A percentile compares a stretch with the other conserved stretches of the same genome.
These are phyloP conservation scores for Trachurus trachurus DNA, from an alignment of 2,797 vertebrate species.

Conservation along the genomic window DNA sequence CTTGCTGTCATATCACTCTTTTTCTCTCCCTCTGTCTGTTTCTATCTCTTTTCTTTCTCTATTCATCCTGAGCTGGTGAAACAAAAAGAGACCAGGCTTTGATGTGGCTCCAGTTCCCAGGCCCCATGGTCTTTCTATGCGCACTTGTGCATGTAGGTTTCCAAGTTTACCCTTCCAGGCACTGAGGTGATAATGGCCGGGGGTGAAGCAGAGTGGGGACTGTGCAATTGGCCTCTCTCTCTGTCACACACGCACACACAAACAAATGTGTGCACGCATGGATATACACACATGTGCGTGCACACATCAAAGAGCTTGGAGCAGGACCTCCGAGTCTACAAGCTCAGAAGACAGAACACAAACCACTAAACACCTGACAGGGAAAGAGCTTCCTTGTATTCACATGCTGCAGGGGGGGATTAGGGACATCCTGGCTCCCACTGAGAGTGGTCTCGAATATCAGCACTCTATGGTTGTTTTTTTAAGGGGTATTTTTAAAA, in stretches of 20 bases:
- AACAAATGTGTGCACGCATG: slow-evolving; percentile 19
- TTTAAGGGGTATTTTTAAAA: slow-evolving; percentile 33
- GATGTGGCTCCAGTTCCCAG: slow-evolving; percentile 70
- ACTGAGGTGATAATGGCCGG: slow-evolving; percentile 49
- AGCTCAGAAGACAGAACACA: slow-evolving; percentile 46
- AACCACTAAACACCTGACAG: slow-evolving; percentile 56
- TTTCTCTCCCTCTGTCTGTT: slow-evolving; percentile 4
- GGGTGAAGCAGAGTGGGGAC: slow-evolving; percentile 32
- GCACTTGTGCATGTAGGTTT: slow-evolving; percentile 44
- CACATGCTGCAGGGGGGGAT: slow-evolving; percentile 42
- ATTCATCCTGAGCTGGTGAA: slow-evolving; percentile 50
- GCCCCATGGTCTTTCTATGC: slow-evolving; percentile 51
- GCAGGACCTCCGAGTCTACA: slow-evolving; percentile 31
- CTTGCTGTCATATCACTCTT: slow-evolving; percentile 20
- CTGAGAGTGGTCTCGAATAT: slow-evolving; percentile 27
- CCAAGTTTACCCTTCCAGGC: slow-evolving; percentile 50
- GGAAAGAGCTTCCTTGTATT: slow-evolving; percentile 45
- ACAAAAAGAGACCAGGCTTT: slow-evolving; percentile 60
- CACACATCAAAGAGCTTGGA: slow-evolving; percentile 59
- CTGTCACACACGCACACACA: background rate
- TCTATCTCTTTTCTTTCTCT: slow-evolving; percentile 18
- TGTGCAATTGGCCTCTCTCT: slow-evolving; percentile 1
- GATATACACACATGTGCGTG: slow-evolving; percentile 1
- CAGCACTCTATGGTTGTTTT: slow-evolving; percentile 17
- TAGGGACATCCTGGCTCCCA: slow-evolving; percentile 34